Conservation (phyloP, 2,888 invertebrate genomes). For the Folsomia candida region DNA sequence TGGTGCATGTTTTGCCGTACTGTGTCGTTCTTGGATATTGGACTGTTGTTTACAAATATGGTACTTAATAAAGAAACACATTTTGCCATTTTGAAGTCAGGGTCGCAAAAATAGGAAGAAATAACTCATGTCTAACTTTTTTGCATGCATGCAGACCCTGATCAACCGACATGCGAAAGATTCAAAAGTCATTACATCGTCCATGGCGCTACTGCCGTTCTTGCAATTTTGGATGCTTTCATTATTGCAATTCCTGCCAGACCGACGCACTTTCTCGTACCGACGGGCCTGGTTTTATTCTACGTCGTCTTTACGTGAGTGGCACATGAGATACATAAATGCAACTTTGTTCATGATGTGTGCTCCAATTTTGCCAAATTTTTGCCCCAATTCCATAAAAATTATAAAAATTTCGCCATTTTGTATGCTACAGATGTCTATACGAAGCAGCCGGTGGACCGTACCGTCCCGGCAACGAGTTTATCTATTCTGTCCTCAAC, state of each 20-base stretch:
- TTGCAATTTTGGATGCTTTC: conserved; percentile 30
- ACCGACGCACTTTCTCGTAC: conserved; percentile 25
- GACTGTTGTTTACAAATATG: conserved; percentile 33
- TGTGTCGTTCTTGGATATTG: conserved; percentile 35
- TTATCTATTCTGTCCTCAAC: conserved; percentile 33
- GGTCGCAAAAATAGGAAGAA: not conserved
- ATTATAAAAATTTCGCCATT: not conserved
- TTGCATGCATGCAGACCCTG: conserved; percentile 22
- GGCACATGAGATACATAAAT: too few relatives aligned
- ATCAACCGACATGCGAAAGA: conserved; percentile 22
- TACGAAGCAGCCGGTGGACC: conserved; percentile 29
- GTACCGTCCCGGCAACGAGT: conserved; percentile 29
- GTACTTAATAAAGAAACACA: conserved; percentile 10
- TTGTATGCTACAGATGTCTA: conserved; percentile 17
- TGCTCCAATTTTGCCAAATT: not conserved
- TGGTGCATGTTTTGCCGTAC: conserved; percentile 30
- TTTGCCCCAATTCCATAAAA: conserved; percentile 1
- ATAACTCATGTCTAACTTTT: not conserved
- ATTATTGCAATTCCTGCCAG: conserved; percentile 28
- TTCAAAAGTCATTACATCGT: conserved; percentile 35
- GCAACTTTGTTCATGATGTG: not conserved
- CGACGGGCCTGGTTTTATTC: conserved; percentile 13
- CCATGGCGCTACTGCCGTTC: conserved; percentile 26
- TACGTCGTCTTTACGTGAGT: conserved; percentile 32
- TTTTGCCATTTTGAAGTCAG: not conserved